A percentile compares a stretch with the other conserved stretches of the same genome.
Conservation (phyloP, 2,888 invertebrate species). For the Poecilus cupreus region DNA sequence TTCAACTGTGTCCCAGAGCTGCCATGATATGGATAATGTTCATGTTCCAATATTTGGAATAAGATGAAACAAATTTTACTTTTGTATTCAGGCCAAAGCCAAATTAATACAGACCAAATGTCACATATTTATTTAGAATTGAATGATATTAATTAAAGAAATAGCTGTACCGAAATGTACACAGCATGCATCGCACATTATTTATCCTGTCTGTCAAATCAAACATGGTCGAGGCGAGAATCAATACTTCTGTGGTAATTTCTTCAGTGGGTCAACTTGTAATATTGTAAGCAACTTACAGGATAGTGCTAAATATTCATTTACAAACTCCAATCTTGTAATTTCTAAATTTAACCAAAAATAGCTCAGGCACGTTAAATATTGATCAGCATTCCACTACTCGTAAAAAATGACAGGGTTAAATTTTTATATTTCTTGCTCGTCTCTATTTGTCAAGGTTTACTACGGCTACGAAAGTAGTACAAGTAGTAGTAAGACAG, state of each 20-base stretch:
- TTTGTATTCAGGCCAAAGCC: constrained; percentile 8
- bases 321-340: neutral
- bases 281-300: constrained; percentile 44
- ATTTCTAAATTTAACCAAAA: constrained; percentile 6
- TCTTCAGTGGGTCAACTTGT: constrained; percentile 57
- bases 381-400: constrained; percentile 30
- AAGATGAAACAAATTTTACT: neutral
- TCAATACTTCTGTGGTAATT: constrained; percentile 56
- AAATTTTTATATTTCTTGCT: neutral
- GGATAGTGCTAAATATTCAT: neutral
- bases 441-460: neutral
- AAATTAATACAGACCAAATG: neutral
- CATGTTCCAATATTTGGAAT: neutral
- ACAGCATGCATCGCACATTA: constrained; percentile 36
- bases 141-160: neutral
- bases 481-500: neutral
- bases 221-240: constrained; percentile 56
- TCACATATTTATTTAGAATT: neutral
- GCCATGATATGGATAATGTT: constrained; percentile 3
- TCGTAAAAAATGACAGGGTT: neutral
- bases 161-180: neutral
- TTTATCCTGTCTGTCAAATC: constrained; percentile 53
- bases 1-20: neutral
- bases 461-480: neutral
- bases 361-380: constrained; percentile 6